Base-by-base conservation (phyloP, 92 coral and sea anemone genomes). In the Phymanthus crucifer region DNA sequence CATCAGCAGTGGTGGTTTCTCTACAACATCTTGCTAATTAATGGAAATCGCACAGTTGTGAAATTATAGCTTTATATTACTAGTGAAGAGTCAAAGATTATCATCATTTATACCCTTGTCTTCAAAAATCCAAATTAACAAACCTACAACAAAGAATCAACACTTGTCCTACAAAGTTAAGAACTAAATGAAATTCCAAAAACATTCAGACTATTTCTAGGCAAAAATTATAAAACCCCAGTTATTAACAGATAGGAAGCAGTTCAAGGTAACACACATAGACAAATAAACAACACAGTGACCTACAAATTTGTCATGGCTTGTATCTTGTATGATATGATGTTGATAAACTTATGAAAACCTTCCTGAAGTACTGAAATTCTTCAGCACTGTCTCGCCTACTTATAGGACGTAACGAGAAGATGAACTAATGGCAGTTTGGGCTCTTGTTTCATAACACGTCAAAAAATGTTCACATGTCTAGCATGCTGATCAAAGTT, bases 231-330 rank as follows among this genome's bases (percentile, higher is more conserved):
- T 43, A 54, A 54, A 54, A 6, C 64, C 64, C 10, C 10, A 54
- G n/a, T 19, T 19, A 21, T 19, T 3, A 3, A 4, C 7, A 0
- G 4, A 54, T 24, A 0, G 4, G 0, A 19, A 24, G 27, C 27
- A 18, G 19, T 16, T 1, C 18, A 50, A 50, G n/a, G 27, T 61
- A 26, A 61, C 0, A 61, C 10, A 1, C 11, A 8, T 27, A 24
- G 68, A 21, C 24, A 54, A 24, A 21, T 61, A 61, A 61, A 61
- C 35, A 11, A 61, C 23, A 61, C 0, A 24, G 26, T 61, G 33
- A 61, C 68, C 68, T 61, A 61, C 68, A 27, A n/a, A 29, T 61
- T 61, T 29, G 34, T 61, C 68, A 61, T 61, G 68, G 34, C 68
- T 24, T 29, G 68, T 27, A 26, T 27, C 19, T 61, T 29, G 17